Evolutionary conservation across 2,888 invertebrate genomes (phyloP).

Genomic region (Monopis laevigella): DNA sequence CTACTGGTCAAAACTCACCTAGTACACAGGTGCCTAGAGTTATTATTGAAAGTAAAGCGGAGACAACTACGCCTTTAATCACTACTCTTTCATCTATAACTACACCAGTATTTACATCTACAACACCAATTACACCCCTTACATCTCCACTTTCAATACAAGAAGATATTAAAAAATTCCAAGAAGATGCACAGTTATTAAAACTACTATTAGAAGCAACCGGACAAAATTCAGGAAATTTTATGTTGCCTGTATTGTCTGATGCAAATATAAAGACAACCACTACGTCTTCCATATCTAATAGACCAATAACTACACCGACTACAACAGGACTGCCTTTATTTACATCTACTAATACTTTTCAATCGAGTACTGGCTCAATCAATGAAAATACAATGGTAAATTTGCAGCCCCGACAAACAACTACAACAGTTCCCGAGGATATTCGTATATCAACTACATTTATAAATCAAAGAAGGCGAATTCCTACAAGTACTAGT

Average conservation of each 20-base stretch:
- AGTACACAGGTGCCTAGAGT: conserved; percentile 17
- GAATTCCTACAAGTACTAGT: conserved; percentile 31
- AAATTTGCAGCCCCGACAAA: conserved; percentile 32
- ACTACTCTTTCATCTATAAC: conserved; percentile 38
- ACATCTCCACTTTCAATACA: conserved; percentile 46
- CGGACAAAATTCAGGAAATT: conserved; percentile 45
- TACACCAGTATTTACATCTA: conserved; percentile 24
- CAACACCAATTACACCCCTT: conserved; percentile 27
- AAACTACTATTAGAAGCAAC: conserved; percentile 53
- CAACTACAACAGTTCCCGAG: conserved; percentile 31
- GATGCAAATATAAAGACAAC: conserved; percentile 53
- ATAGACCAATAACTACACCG: conserved; percentile 51
- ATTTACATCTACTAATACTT: conserved; percentile 34
- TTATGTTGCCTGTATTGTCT: conserved; percentile 47
- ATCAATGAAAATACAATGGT: conserved; percentile 30
- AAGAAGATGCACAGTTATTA: conserved; percentile 54
- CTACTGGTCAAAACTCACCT: conserved; percentile 30
- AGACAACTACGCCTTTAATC: conserved; percentile 29
- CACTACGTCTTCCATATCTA: conserved; percentile 43
- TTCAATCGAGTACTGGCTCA: conserved; percentile 32
- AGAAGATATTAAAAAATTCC: conserved; percentile 53
- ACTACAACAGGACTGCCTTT: conserved; percentile 45
- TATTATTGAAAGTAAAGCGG: conserved; percentile 13
- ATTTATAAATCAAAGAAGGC: conserved; percentile 30
- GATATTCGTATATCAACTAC: conserved; percentile 51